These are phyloP conservation scores for Actinernus sp. DNA, from an alignment of 92 coral and sea anemone species.

Conservation along the genomic window DNA sequence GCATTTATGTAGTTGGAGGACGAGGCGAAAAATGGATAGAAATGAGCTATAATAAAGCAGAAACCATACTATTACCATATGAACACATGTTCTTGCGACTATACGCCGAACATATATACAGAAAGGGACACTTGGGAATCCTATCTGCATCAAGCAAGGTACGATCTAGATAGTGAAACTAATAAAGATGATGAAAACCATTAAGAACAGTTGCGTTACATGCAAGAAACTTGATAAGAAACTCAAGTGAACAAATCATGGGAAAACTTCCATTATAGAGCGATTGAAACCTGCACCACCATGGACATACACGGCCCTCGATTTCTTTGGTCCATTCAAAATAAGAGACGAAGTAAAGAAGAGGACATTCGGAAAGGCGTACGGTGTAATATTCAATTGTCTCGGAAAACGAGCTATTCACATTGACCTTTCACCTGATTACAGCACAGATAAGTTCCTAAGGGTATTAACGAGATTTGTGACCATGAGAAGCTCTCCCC, in stretches of 20 bases:
- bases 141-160: constrained; percentile 48
- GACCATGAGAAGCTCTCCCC: constrained; percentile 44
- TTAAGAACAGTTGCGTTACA: constrained; percentile 47
- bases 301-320: constrained; percentile 53
- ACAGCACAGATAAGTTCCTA: constrained; percentile 35
- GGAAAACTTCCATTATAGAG: constrained; percentile 60
- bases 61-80: constrained; percentile 45
- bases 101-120: constrained; percentile 45
- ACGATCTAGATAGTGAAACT: constrained; percentile 57
- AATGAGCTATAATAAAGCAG: constrained; percentile 37
- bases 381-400: constrained; percentile 39
- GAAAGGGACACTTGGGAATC: constrained; percentile 55
- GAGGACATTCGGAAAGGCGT: constrained; percentile 28
- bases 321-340: constrained; percentile 61
- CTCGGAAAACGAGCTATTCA: constrained; percentile 43
- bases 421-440: constrained; percentile 28
- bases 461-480: constrained; percentile 36
- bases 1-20: constrained; percentile 56
- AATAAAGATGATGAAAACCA: constrained; percentile 31
- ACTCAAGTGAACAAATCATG: constrained; percentile 25
- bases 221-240: constrained; percentile 47
- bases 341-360: constrained; percentile 42
- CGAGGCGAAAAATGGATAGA: constrained; percentile 46
- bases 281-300: constrained; percentile 48
- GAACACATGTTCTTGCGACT: constrained; percentile 54